Conservation (phyloP, 2,113 vertebrate genomes). For the Grus americana region DNA sequence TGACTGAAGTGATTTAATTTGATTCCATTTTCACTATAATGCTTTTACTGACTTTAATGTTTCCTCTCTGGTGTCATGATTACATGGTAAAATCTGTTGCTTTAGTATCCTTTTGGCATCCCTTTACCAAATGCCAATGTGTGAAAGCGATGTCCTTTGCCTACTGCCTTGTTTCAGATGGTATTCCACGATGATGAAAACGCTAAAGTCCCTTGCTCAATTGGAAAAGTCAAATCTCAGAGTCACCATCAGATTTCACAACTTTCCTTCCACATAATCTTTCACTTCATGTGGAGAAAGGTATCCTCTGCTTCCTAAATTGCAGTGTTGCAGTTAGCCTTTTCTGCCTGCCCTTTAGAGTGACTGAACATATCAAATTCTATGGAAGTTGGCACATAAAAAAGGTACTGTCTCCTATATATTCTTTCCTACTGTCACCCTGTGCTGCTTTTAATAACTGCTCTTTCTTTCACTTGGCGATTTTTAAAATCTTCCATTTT, state of each 20-base stretch:
- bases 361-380: not conserved
- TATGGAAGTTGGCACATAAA: not conserved
- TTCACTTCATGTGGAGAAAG: not conserved
- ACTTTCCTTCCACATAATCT: not conserved
- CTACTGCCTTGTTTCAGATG: not conserved
- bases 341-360: not conserved
- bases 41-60: not conserved
- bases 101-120: not conserved
- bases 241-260: not conserved
- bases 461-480: not conserved
- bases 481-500: not conserved
- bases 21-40: not conserved
- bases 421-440: not conserved
- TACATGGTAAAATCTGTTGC: not conserved
- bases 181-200: fast-evolving
- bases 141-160: not conserved
- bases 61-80: not conserved
- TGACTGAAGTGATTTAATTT: not conserved
- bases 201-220: not conserved
- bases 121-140: not conserved
- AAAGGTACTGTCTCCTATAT: not conserved
- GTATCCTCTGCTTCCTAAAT: not conserved
- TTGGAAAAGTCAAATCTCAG: not conserved
- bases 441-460: not conserved
- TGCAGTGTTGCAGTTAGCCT: not conserved